Conservation (phyloP, 2,888 invertebrate genomes). For the Tethea ocularis region DNA sequence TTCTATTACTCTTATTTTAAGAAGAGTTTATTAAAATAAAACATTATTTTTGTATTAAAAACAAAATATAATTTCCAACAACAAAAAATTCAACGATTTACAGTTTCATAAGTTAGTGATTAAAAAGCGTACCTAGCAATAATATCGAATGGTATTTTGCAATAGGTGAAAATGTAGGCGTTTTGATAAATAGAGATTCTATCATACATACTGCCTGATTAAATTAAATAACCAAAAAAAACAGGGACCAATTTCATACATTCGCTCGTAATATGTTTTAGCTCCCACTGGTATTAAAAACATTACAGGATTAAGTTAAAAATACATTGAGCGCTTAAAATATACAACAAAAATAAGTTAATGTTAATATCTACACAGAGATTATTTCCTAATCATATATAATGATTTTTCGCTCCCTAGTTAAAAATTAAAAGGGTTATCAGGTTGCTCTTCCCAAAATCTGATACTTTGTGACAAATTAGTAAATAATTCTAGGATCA, state of each 20-base stretch:
- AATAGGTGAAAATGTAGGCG: neutral
- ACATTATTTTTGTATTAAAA: constrained; percentile 27
- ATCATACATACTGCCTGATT: neutral
- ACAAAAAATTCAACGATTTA: constrained; percentile 38
- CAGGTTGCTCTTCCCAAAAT: too few relatives aligned
- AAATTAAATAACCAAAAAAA: neutral
- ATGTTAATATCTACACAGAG: neutral
- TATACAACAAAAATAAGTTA: constrained; percentile 13
- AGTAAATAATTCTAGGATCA: too few relatives aligned
- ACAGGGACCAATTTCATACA: too few relatives aligned
- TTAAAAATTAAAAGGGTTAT: too few relatives aligned
- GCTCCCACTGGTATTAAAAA: constrained; percentile 5
- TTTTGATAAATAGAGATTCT: neutral
- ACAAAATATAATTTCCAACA: constrained; percentile 52
- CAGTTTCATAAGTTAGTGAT: neutral
- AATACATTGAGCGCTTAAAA: constrained; percentile 25
- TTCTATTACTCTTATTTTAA: too few relatives aligned
- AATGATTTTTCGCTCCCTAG: too few relatives aligned
- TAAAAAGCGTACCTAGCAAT: neutral
- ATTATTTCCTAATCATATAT: too few relatives aligned
- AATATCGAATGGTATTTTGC: neutral
- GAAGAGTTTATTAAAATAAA: constrained; percentile 16
- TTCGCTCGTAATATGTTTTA: neutral
- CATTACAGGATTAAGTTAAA: constrained; percentile 11
- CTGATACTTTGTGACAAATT: too few relatives aligned